These are phyloP conservation scores for Choristoneura fumiferana DNA, from an alignment of 1,140 invertebrate species.

Conservation along the genomic window DNA sequence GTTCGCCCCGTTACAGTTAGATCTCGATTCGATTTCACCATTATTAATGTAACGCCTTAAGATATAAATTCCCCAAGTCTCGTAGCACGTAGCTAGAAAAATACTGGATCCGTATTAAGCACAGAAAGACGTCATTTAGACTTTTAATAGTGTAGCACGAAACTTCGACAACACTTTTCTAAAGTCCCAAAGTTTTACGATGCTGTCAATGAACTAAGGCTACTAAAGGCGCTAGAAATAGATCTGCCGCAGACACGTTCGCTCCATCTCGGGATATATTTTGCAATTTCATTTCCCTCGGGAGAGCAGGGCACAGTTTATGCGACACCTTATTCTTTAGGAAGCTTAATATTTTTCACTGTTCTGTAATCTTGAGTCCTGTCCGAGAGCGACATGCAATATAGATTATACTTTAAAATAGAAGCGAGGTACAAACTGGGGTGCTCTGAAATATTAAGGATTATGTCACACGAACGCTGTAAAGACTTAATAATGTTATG, in stretches of 20 bases:
- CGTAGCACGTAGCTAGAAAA: no score
- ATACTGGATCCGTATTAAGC: no score
- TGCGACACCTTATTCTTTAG: conserved; percentile 51
- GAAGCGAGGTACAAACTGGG: background rate
- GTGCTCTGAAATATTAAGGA: conserved; percentile 29
- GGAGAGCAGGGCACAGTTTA: conserved; percentile 37
- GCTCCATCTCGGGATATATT: conserved; percentile 50
- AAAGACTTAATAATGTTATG: conserved; percentile 3
- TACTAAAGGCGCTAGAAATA: conserved; percentile 3
- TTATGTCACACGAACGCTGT: conserved; percentile 35
- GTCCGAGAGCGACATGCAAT: conserved; percentile 31
- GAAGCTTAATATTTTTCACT: conserved; percentile 49
- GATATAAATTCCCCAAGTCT: no score
- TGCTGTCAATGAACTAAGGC: background rate
- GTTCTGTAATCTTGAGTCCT: conserved; percentile 39
- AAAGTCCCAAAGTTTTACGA: background rate
- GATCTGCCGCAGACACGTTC: conserved; percentile 30
- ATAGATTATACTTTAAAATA: conserved; percentile 24
- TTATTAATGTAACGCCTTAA: no score
- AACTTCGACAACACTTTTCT: background rate
- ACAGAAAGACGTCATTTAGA: background rate
- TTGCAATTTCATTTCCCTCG: conserved; percentile 60
- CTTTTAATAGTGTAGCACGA: background rate
- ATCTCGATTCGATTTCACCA: no score
- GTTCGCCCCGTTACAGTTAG: no score